These are phyloP conservation scores for Mylabris sibirica DNA, from an alignment of 2,888 invertebrate genomes.

Conservation along the genomic window DNA sequence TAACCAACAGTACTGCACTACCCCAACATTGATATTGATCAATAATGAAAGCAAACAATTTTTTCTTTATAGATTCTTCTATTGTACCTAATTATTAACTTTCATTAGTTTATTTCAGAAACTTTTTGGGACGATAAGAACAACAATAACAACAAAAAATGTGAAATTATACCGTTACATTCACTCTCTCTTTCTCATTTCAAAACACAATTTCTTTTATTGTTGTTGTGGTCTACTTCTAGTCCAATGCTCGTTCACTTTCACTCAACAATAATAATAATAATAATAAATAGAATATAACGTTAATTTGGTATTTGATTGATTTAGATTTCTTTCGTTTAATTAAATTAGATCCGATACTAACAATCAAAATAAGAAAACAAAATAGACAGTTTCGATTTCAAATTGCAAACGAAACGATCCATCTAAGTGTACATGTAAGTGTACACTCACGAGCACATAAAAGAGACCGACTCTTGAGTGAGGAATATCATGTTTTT, in stretches of 20 bases:
- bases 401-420: no score
- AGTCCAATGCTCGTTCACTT: slow-evolving; percentile 23
- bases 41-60: no score
- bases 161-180: slow-evolving; percentile 32
- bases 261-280: slow-evolving; percentile 16
- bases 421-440: no score
- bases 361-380: not conserved
- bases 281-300: no score
- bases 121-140: slow-evolving; percentile 11
- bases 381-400: no score
- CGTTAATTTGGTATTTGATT: not conserved
- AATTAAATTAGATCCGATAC: not conserved
- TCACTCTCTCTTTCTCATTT: slow-evolving; percentile 37
- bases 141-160: slow-evolving; percentile 21
- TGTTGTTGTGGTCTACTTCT: slow-evolving; percentile 34
- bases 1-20: no score
- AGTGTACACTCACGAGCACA: no score
- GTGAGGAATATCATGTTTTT: no score
- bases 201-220: slow-evolving; percentile 29
- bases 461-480: no score
- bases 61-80: no score
- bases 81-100: not conserved
- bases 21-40: no score
- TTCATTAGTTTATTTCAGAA: not conserved
- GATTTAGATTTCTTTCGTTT: not conserved